Percentiles rank a stretch among this genome's conserved stretches.
Conservation (phyloP, 1,140 invertebrate genomes). For the Philopotamus ludificatus region DNA sequence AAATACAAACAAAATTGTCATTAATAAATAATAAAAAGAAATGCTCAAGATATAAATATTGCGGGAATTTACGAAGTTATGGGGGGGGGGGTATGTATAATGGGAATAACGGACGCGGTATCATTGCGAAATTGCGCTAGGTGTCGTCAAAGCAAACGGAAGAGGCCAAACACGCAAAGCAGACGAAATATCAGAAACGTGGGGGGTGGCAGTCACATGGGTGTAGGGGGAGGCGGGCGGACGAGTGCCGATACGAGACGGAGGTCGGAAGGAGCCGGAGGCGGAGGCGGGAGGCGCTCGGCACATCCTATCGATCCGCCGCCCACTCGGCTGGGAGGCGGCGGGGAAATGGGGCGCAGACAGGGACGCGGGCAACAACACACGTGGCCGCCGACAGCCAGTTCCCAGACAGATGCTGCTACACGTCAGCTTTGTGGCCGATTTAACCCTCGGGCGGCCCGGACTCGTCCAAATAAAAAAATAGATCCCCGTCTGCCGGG, state of each 20-base stretch:
- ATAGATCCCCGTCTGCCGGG: too few species aligned
- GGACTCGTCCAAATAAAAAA: too few species aligned
- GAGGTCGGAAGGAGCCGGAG: background rate
- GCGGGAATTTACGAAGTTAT: background rate
- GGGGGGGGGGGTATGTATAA: background rate
- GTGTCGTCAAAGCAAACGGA: background rate
- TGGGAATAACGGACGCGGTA: background rate
- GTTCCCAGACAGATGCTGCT: too few species aligned
- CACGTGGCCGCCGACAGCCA: background rate
- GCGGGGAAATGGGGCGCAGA: background rate
- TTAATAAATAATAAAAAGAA: background rate
- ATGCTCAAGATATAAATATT: background rate
- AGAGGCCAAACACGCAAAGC: background rate
- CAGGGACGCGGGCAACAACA: background rate
- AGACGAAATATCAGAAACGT: background rate
- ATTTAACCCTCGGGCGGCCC: too few species aligned
- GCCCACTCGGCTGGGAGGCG: slow-evolving; percentile 1
- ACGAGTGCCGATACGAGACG: background rate
- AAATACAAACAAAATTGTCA: slow-evolving; percentile 14
- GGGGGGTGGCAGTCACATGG: background rate
- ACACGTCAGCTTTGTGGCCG: too few species aligned
- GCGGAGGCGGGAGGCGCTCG: slow-evolving; percentile 7
- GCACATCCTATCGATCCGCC: slow-evolving; percentile 19
- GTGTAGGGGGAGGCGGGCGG: background rate
- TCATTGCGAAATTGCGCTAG: too few species aligned